These are phyloP conservation scores for Tromatobia lineatoria DNA, from an alignment of 2,888 invertebrate genomes.

Conservation along the genomic window DNA sequence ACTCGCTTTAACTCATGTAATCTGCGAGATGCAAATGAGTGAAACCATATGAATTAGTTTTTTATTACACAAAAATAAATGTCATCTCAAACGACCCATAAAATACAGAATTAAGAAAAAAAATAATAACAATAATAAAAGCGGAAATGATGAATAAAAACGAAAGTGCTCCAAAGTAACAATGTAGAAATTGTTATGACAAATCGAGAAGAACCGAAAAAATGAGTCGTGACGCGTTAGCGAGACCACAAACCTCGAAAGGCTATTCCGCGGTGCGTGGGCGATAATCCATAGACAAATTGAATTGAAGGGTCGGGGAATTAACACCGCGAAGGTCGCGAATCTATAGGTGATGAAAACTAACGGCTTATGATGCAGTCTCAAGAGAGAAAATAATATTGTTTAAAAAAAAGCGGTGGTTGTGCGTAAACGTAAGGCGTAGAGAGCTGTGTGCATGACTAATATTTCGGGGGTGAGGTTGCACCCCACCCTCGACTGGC, in stretches of 20 bases:
- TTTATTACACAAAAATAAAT: no score
- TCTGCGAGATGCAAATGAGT: slow-evolving; percentile 72
- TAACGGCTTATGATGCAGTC: background rate
- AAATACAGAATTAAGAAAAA: background rate
- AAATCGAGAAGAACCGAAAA: background rate
- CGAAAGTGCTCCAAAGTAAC: background rate
- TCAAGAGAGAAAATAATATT: slow-evolving; percentile 28
- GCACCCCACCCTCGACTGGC: slow-evolving; percentile 77
- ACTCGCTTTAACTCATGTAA: slow-evolving; percentile 82
- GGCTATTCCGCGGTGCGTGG: slow-evolving; percentile 10
- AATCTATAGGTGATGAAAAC: slow-evolving; percentile 14
- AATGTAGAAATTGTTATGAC: background rate
- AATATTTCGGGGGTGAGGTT: slow-evolving; percentile 82
- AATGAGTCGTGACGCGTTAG: background rate
- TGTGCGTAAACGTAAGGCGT: slow-evolving; percentile 44
- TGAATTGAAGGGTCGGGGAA: slow-evolving; percentile 31
- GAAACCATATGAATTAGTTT: slow-evolving; percentile 29
- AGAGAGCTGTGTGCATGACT: slow-evolving; percentile 78
- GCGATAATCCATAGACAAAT: slow-evolving; percentile 45
- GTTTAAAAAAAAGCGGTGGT: slow-evolving; percentile 39
- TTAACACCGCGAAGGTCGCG: slow-evolving; percentile 35
- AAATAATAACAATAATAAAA: background rate
- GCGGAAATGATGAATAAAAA: slow-evolving; percentile 5
- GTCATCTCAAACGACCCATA: background rate
- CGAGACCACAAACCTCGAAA: background rate